Percentiles rank a stretch among this genome's conserved stretches.
Conservation (phyloP, 2,113 vertebrate species). For the Serilophus lunatus region DNA sequence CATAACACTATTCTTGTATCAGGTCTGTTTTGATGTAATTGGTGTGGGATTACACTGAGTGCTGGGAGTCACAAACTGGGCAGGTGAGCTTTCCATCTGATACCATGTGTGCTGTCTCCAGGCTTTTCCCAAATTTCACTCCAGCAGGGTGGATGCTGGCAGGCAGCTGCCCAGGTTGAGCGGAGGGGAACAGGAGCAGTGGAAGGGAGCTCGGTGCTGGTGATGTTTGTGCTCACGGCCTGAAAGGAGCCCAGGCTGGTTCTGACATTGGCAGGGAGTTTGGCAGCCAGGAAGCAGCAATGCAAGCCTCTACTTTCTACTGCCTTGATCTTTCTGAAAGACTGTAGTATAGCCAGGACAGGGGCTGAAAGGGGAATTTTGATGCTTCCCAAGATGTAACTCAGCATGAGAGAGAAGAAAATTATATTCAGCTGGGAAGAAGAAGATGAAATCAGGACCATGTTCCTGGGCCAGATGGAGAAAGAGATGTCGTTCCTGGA, state of each 20-base stretch:
- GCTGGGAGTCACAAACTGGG: not conserved
- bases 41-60: not conserved
- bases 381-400: not conserved
- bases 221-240: not conserved
- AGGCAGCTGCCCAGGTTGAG: not conserved
- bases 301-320: not conserved
- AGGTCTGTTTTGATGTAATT: not conserved
- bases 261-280: not conserved
- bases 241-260: not conserved
- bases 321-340: not conserved
- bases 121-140: not conserved
- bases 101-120: fast-evolving
- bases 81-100: not conserved
- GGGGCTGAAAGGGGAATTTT: not conserved
- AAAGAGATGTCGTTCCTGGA: not conserved
- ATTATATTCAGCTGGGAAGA: not conserved
- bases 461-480: not conserved
- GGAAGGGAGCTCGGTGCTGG: fast-evolving
- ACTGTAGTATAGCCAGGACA: not conserved
- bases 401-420: not conserved
- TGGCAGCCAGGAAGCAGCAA: not conserved
- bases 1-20: not conserved
- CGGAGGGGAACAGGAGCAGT: not conserved
- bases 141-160: not conserved
- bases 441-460: not conserved